Conservation (phyloP, 2,113 vertebrate species). For the Erpornis zantholeuca region DNA sequence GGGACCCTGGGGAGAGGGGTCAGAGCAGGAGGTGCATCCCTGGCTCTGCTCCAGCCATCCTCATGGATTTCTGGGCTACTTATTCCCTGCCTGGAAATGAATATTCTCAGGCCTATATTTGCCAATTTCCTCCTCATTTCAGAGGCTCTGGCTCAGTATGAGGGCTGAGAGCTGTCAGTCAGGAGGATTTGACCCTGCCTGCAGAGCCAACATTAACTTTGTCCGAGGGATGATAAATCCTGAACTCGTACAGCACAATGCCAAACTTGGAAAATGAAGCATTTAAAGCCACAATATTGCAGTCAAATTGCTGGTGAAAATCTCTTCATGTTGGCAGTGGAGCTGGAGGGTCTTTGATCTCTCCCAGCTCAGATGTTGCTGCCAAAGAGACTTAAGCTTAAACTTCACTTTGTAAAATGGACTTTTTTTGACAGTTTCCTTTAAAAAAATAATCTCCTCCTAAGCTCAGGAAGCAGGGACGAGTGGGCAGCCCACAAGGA, state of each 20-base stretch:
- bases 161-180: background rate
- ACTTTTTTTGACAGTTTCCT: slow-evolving; percentile 26
- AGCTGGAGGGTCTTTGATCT: slow-evolving; percentile 51
- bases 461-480: background rate
- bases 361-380: slow-evolving; percentile 28
- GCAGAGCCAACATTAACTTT: background rate
- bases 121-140: rapidly evolving
- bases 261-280: background rate
- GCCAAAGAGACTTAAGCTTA: slow-evolving; percentile 43
- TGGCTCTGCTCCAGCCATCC: rapidly evolving
- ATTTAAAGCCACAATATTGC: background rate
- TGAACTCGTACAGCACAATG: background rate
- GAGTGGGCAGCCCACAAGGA: background rate
- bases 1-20: background rate
- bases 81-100: background rate
- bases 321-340: background rate
- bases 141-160: rapidly evolving
- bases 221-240: background rate
- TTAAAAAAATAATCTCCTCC: slow-evolving; percentile 36
- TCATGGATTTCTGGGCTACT: rapidly evolving
- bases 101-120: background rate
- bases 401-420: slow-evolving; percentile 45
- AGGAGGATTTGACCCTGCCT: background rate
- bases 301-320: background rate
- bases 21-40: rapidly evolving